Evolutionary conservation across 2,113 vertebrate genomes (phyloP), one percentile per base, ranked within the genome.

Genomic region (Cnemophilus loriae): DNA sequence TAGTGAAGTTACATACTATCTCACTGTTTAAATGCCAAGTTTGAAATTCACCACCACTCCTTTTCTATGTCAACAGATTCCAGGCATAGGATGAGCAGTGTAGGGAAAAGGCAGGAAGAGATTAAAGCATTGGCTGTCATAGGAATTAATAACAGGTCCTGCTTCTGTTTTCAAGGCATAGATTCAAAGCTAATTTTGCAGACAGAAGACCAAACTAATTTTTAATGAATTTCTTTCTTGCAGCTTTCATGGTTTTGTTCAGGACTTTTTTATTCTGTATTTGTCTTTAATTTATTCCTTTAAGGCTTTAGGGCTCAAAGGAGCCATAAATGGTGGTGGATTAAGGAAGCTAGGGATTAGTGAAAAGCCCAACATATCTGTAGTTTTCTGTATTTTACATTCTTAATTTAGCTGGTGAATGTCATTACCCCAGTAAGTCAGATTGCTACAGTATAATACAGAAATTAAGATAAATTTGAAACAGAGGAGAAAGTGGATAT

Each of bases 21-120:
- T 61, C 83, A 80, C 78, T 93, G 93, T 91, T 94, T 42, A 90
- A 96, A 93, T 0, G 35, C 87, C 75, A 88, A 84, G 64, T 88
- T 64, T 83, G 84, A 94, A 96, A 97, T 94, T 87, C 79, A 90
- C 93, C 93, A 97, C 84, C 50, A 33, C 47, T 86, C 73, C 76
- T 89, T 92, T 74, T 74, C 77, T 81, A 0, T 61, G 91, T 87
- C 91, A 94, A 93, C 32, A 87, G 90, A 94, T 93, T 95, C 92
- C 79, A 91, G 26, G 59, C 44, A 92, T 44, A 90, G 55, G 92
- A 96, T 93, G 93, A 96, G 50, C 79, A 82, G 57, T 21, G 67
- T 47, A 83, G 79, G 84, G 78, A 65, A 91, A 89, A 95, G 57
- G 46, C 89, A 96, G 77, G 91, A 93, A 91, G 73, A 95, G 84